A percentile compares a stretch with the other conserved stretches of the same genome.
Evolutionary conservation across 2,888 invertebrate genomes (phyloP).

Genomic region (Macrosiphum euphorbiae): DNA sequence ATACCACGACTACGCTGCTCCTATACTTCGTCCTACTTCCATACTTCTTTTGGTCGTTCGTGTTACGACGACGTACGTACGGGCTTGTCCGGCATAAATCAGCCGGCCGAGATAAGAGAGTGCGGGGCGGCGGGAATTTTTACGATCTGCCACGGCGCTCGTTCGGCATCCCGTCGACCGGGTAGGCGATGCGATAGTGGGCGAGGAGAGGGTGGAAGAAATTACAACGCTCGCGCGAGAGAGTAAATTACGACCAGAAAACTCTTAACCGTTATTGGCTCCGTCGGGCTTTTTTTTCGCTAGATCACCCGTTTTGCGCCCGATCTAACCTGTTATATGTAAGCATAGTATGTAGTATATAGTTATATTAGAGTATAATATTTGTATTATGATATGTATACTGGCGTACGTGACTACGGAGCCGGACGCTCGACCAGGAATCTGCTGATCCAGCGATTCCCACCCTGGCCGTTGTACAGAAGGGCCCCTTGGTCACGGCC

Average conservation of each 20-base stretch:
- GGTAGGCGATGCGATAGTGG: not conserved
- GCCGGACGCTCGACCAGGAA: too few relatives aligned
- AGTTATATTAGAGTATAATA: too few relatives aligned
- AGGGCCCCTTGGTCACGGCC: too few relatives aligned
- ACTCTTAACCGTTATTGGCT: constrained; percentile 56
- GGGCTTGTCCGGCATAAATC: constrained; percentile 55
- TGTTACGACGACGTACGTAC: not conserved
- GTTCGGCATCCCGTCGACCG: not conserved
- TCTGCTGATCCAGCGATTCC: too few relatives aligned
- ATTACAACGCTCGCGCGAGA: constrained; percentile 13
- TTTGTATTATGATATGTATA: too few relatives aligned
- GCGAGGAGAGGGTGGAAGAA: not conserved
- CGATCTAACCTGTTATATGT: too few relatives aligned
- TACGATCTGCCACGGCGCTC: constrained; percentile 38
- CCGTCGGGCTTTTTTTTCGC: constrained; percentile 7
- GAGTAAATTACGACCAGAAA: constrained; percentile 57
- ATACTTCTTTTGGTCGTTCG: constrained; percentile 1
- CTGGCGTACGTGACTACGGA: too few relatives aligned
- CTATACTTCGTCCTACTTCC: not conserved
- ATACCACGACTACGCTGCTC: not conserved
- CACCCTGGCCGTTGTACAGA: too few relatives aligned
- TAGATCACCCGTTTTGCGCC: not conserved
- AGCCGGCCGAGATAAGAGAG: constrained; percentile 43
- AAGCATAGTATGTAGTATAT: too few relatives aligned
- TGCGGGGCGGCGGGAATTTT: constrained; percentile 47